These are phyloP conservation scores for Sminthopsis crassicaudata DNA, from an alignment of 2,113 vertebrate species.

Conservation along the genomic window DNA sequence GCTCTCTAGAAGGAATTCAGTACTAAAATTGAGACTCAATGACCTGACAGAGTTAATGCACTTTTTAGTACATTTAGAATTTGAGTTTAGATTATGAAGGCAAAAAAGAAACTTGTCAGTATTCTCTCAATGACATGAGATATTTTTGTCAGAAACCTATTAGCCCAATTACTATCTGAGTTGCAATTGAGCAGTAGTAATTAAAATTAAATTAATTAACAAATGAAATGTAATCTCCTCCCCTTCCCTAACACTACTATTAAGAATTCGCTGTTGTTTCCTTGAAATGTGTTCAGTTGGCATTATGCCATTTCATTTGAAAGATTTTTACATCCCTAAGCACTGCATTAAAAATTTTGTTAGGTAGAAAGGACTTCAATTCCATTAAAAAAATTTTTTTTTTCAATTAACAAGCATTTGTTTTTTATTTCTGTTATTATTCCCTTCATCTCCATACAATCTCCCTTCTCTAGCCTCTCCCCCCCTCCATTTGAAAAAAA, in stretches of 20 bases:
- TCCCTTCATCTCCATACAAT: background rate
- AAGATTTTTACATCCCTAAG: constrained; percentile 32
- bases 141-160: background rate
- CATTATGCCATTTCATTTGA: constrained; percentile 1
- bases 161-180: background rate
- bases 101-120: constrained; percentile 54
- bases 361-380: background rate
- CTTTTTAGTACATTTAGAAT: constrained; percentile 59
- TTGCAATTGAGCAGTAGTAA: constrained; percentile 47
- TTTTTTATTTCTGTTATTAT: background rate
- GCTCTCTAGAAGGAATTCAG: constrained; percentile 3
- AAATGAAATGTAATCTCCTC: constrained; percentile 46
- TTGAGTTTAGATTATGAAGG: constrained; percentile 24
- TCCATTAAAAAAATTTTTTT: background rate
- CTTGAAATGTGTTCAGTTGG: constrained; percentile 51
- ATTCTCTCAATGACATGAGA: background rate
- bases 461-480: background rate
- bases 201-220: constrained; percentile 48
- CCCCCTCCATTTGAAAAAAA: background rate
- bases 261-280: constrained; percentile 37
- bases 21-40: constrained; percentile 60
- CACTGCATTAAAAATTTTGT: constrained; percentile 39
- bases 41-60: constrained; percentile 49
- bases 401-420: background rate
- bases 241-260: background rate